Conservation (phyloP, 2,797 vertebrate genomes). For the Poeciliopsis turneri region DNA sequence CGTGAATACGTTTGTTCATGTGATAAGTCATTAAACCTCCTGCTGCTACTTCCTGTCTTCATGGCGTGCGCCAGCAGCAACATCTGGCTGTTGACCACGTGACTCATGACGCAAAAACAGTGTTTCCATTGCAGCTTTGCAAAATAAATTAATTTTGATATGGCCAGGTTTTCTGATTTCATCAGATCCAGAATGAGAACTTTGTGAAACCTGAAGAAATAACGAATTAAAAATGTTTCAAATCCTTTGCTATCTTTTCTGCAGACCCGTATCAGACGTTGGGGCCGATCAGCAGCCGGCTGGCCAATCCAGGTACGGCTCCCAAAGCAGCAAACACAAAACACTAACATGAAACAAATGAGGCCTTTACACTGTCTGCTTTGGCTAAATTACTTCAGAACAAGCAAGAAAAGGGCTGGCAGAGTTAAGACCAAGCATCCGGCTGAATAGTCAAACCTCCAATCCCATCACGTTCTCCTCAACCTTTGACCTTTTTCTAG, state of each 20-base stretch:
- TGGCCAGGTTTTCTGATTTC: background rate
- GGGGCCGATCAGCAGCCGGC: slow-evolving; percentile 85
- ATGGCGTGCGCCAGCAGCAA: too few species aligned
- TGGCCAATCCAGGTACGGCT: slow-evolving; percentile 86
- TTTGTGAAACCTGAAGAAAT: background rate
- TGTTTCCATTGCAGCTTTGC: too few species aligned
- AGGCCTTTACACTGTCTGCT: slow-evolving; percentile 81
- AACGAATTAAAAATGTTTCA: background rate
- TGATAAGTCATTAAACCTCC: too few species aligned
- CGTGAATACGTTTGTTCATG: too few species aligned
- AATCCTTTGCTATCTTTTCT: slow-evolving; percentile 20
- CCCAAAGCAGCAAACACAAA: slow-evolving; percentile 2
- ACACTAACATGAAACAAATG: slow-evolving; percentile 64
- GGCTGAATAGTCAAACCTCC: slow-evolving; percentile 3
- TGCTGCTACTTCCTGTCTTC: too few species aligned
- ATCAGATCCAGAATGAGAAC: background rate
- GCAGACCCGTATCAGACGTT: slow-evolving; percentile 88
- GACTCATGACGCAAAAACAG: too few species aligned
- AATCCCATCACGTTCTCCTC: background rate
- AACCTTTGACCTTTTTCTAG: background rate
- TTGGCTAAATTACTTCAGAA: slow-evolving; percentile 48
- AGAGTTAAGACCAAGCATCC: background rate
- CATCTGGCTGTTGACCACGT: too few species aligned
- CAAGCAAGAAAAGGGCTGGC: slow-evolving; percentile 28
- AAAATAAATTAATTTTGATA: too few species aligned